Percentiles rank a stretch among this genome's conserved stretches.
Evolutionary conservation across 2,888 invertebrate species (phyloP).

Genomic region (Muscina levida): DNA sequence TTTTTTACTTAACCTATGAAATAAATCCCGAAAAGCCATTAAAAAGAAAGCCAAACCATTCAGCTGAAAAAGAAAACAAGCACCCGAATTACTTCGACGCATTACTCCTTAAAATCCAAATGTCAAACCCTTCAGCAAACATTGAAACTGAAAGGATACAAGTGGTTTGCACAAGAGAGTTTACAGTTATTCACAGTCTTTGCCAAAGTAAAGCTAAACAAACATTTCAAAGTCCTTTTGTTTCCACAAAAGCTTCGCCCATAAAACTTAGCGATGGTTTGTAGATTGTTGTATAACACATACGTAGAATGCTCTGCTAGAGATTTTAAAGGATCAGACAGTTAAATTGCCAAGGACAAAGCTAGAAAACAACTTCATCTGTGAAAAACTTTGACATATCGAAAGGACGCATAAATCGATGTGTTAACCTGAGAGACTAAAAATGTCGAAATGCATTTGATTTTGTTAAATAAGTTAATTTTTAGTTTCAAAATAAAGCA

Average conservation of each 20-base stretch:
- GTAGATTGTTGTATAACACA: conserved; percentile 18
- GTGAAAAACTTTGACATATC: too few species aligned
- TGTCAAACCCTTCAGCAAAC: conserved; percentile 51
- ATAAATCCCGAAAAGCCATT: conserved; percentile 37
- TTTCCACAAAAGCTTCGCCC: conserved; percentile 41
- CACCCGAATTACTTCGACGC: conserved; percentile 33
- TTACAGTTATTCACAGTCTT: conserved; percentile 6
- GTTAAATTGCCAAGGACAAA: conserved; percentile 44
- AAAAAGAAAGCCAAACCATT: conserved; percentile 35
- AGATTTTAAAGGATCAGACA: conserved; percentile 58
- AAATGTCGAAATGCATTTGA: conserved; percentile 6
- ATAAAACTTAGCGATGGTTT: conserved; percentile 20
- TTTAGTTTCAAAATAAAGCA: too few species aligned
- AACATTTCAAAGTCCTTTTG: conserved; percentile 55
- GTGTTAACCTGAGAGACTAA: background rate
- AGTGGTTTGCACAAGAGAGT: conserved; percentile 39
- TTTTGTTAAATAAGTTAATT: too few species aligned
- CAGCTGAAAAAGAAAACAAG: conserved; percentile 35
- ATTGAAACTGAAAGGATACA: conserved; percentile 51
- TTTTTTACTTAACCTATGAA: conserved; percentile 27
- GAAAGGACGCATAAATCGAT: background rate
- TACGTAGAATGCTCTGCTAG: conserved; percentile 30
- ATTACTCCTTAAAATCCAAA: conserved; percentile 56
- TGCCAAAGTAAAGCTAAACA: conserved; percentile 37
- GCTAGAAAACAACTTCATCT: conserved; percentile 6